phyloP scores from a whole-genome alignment of 1,140 invertebrate genomes.

The Bombus cullumanus region DNA sequence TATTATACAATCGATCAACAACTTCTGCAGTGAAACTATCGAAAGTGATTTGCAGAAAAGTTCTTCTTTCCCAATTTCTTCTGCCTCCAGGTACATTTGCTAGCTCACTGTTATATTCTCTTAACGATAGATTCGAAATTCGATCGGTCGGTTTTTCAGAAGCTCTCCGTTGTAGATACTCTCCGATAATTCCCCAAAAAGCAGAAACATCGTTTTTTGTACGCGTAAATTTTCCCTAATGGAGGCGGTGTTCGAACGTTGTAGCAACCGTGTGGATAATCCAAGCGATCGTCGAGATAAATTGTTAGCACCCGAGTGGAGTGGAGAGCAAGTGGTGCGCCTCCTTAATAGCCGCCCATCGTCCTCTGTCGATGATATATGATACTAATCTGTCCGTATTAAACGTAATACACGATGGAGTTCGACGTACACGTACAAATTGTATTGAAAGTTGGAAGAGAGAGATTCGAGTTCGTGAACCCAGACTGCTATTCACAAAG shows the following conservation, averaged over 20 bases:
- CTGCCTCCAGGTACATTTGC: too few relatives aligned
- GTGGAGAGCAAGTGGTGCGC: neutral
- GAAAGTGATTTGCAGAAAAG: too few relatives aligned
- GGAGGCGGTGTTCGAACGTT: neutral
- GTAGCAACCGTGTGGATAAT: neutral
- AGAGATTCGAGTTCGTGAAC: too few relatives aligned
- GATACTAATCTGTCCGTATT: constrained; percentile 21
- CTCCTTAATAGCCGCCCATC: constrained; percentile 16
- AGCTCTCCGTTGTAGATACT: neutral
- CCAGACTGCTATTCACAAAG: too few relatives aligned
- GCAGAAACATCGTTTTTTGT: neutral
- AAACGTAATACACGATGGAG: neutral
- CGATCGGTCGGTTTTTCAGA: neutral
- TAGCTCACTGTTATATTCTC: too few relatives aligned
- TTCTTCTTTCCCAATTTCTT: too few relatives aligned
- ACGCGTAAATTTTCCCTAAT: neutral
- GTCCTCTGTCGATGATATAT: constrained; percentile 5
- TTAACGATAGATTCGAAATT: too few relatives aligned
- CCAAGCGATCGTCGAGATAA: constrained; percentile 2
- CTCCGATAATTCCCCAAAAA: neutral
- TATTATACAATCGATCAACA: too few relatives aligned
- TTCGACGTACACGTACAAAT: constrained; percentile 7
- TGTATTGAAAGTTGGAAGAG: neutral
- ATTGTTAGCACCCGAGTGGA: neutral
- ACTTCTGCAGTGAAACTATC: too few relatives aligned